These are phyloP conservation scores for Drosophila willistoni DNA, from an alignment of 1,140 invertebrate genomes.

Conservation along the genomic window DNA sequence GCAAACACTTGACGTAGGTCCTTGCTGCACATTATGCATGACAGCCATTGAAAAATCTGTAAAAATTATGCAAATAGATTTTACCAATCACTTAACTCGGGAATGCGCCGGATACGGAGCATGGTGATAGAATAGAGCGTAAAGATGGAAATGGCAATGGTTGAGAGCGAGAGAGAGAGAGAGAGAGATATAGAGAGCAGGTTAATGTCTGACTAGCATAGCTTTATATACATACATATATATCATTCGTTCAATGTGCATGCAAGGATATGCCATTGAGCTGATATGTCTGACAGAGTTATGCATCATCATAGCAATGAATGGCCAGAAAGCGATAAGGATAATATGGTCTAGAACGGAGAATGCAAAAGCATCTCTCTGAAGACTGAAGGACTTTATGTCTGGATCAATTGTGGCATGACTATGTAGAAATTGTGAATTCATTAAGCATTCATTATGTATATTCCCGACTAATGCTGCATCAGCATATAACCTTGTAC, in stretches of 20 bases:
- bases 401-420: not conserved
- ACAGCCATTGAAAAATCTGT: conserved; percentile 79
- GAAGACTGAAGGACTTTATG: not conserved
- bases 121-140: conserved; percentile 15
- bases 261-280: conserved; percentile 18
- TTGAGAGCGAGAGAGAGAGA: not conserved
- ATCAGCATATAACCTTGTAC: too few species aligned
- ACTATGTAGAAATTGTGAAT: not conserved
- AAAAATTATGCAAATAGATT: conserved; percentile 81
- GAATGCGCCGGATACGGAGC: conserved; percentile 25
- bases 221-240: not conserved
- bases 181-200: not conserved
- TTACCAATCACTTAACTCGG: conserved; percentile 76
- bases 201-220: conserved; percentile 33
- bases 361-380: too few species aligned
- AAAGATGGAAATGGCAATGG: too few species aligned
- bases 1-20: conserved; percentile 37
- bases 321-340: conserved; percentile 19
- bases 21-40: conserved; percentile 64
- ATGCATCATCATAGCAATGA: conserved; percentile 26
- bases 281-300: conserved; percentile 7
- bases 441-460: not conserved
- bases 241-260: conserved; percentile 15
- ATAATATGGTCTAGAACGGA: not conserved
- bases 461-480: too few species aligned